Conservation (phyloP, 2,888 invertebrate species). For the Nemurella pictetii region DNA sequence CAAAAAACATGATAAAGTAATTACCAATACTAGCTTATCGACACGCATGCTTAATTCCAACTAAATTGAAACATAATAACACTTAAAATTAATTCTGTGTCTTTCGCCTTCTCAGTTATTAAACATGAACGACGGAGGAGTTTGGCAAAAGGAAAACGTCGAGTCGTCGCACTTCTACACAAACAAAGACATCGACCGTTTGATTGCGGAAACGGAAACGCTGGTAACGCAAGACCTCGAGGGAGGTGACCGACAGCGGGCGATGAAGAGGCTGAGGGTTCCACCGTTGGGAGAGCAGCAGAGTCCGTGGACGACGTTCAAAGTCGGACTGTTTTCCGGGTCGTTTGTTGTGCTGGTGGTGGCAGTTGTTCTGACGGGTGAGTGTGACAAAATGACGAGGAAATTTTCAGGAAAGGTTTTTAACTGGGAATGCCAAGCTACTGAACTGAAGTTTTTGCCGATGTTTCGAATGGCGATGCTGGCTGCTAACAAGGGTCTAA, state of each 20-base stretch:
- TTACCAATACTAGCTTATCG: constrained; percentile 35
- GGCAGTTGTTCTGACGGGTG: constrained; percentile 72
- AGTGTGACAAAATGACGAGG: too few relatives aligned
- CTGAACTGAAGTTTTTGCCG: too few relatives aligned
- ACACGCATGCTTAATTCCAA: background rate
- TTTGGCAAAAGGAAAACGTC: constrained; percentile 77
- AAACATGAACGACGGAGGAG: constrained; percentile 69
- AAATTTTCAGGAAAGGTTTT: too few relatives aligned
- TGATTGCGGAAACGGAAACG: constrained; percentile 79
- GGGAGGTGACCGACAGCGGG: constrained; percentile 78
- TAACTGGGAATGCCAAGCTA: too few relatives aligned
- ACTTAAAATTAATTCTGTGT: constrained; percentile 20
- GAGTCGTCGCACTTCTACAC: constrained; percentile 83
- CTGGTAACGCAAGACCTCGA: constrained; percentile 71
- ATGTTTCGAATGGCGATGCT: too few relatives aligned
- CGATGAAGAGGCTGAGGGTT: constrained; percentile 84
- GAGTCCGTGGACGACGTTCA: constrained; percentile 80
- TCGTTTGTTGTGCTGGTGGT: constrained; percentile 75
- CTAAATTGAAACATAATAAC: background rate
- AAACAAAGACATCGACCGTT: constrained; percentile 81
- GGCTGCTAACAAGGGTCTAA: too few relatives aligned
- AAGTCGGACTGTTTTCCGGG: constrained; percentile 82
- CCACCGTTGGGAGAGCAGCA: constrained; percentile 85
- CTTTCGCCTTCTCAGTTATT: constrained; percentile 59
- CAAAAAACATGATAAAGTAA: constrained; percentile 86